Conservation (phyloP, 2,888 invertebrate species). For the Cephus pygmeus region DNA sequence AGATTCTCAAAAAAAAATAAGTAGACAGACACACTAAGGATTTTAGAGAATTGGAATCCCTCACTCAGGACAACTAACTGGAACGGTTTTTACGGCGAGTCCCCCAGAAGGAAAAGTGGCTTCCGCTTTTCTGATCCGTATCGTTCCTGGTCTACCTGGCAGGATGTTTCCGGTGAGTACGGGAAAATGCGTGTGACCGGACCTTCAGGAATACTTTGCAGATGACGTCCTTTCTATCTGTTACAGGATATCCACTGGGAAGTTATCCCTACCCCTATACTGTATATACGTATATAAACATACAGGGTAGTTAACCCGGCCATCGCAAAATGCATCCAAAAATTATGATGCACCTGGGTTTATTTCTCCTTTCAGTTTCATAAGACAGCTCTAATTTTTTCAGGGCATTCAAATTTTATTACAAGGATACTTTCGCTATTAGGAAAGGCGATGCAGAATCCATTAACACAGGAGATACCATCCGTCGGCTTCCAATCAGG, state of each 20-base stretch:
- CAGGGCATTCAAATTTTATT: neutral
- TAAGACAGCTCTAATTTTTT: neutral
- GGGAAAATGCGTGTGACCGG: neutral
- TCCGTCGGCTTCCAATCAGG: neutral
- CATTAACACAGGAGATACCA: neutral
- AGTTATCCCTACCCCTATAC: neutral
- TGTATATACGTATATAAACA: neutral
- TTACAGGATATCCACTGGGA: neutral
- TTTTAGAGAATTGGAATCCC: neutral
- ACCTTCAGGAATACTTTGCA: neutral
- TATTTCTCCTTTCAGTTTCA: neutral
- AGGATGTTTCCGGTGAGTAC: neutral
- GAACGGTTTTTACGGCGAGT: neutral
- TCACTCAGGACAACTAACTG: neutral
- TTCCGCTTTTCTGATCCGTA: neutral
- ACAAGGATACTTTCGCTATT: slow-evolving; percentile 2
- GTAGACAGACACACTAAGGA: neutral
- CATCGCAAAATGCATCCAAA: neutral
- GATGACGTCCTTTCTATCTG: neutral
- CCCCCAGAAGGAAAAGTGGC: neutral
- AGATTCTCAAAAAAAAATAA: neutral
- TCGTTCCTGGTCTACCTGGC: neutral
- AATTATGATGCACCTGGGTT: neutral
- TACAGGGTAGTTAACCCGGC: neutral
- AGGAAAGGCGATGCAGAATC: neutral